These are phyloP conservation scores for Gastrophysa polygoni DNA, from an alignment of 2,888 invertebrate species.

Conservation along the genomic window DNA sequence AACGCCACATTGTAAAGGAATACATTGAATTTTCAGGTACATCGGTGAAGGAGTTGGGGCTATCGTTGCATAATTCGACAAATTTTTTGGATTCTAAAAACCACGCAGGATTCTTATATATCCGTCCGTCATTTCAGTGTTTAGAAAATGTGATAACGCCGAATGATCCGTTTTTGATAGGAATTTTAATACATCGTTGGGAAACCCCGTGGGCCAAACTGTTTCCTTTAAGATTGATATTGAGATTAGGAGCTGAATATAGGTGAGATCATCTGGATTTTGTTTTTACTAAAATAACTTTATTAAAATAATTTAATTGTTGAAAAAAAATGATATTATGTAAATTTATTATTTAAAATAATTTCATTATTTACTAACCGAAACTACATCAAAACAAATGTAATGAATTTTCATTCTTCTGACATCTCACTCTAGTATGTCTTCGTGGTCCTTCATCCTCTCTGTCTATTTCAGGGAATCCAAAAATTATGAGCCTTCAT, in stretches of 20 bases:
- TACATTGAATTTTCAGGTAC: conserved; percentile 66
- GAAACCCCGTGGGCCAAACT: conserved; percentile 85
- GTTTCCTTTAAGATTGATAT: conserved; percentile 73
- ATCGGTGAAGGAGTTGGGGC: conserved; percentile 72
- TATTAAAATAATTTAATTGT: too few relatives aligned
- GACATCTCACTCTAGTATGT: too few relatives aligned
- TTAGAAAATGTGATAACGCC: conserved; percentile 76
- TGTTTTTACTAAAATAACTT: not conserved
- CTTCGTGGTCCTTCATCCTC: too few relatives aligned
- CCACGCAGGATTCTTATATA: conserved; percentile 82
- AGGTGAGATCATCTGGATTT: conserved; percentile 51
- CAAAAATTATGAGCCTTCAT: too few relatives aligned
- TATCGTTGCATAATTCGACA: conserved; percentile 67
- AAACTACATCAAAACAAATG: too few relatives aligned
- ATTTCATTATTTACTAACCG: too few relatives aligned
- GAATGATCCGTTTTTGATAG: conserved; percentile 76
- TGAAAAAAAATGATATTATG: too few relatives aligned
- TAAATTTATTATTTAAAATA: too few relatives aligned
- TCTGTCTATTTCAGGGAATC: too few relatives aligned
- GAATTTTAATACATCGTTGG: conserved; percentile 77
- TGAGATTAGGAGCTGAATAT: conserved; percentile 83
- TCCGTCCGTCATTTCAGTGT: conserved; percentile 81
- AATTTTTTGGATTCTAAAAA: conserved; percentile 72
- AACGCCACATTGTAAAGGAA: too few relatives aligned
- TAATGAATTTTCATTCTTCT: too few relatives aligned